Conservation (phyloP, 2,888 invertebrate genomes). For the Cosmia trapezina region DNA sequence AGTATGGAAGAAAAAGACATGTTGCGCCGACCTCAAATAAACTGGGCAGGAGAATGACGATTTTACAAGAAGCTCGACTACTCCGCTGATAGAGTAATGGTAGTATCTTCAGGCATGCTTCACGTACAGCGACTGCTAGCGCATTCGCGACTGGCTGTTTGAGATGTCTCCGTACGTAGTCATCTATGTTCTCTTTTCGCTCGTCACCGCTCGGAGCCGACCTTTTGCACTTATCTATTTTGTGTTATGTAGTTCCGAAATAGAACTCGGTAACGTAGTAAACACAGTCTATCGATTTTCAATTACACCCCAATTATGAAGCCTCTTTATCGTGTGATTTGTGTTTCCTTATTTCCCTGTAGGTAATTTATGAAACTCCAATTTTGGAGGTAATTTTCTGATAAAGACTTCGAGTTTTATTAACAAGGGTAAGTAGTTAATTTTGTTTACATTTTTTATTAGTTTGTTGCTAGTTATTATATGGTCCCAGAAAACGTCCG, state of each 20-base stretch:
- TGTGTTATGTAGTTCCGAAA: not conserved
- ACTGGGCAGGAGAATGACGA: no score
- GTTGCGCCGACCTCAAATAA: no score
- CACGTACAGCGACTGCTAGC: not conserved
- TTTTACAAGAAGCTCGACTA: no score
- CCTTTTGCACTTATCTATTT: not conserved
- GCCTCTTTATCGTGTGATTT: constrained; percentile 30
- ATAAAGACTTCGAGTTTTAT: constrained; percentile 33
- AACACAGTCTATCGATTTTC: constrained; percentile 33
- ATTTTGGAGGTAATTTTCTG: constrained; percentile 44
- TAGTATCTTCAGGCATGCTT: not conserved
- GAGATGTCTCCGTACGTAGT: not conserved
- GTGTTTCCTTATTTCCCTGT: constrained; percentile 23
- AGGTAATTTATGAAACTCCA: constrained; percentile 33
- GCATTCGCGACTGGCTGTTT: not conserved
- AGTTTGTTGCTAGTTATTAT: not conserved
- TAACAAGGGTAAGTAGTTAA: constrained; percentile 18
- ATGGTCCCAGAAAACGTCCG: not conserved
- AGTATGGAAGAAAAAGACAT: no score
- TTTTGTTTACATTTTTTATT: constrained; percentile 10
- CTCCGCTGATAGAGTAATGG: not conserved
- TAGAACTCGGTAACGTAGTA: not conserved
- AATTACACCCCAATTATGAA: constrained; percentile 46
- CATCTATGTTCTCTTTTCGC: no score
- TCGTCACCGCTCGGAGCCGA: no score